Percentiles rank a stretch among this genome's conserved stretches.
Evolutionary conservation across 2,888 invertebrate genomes (phyloP).

Genomic region (Listrodromus nycthemerus): DNA sequence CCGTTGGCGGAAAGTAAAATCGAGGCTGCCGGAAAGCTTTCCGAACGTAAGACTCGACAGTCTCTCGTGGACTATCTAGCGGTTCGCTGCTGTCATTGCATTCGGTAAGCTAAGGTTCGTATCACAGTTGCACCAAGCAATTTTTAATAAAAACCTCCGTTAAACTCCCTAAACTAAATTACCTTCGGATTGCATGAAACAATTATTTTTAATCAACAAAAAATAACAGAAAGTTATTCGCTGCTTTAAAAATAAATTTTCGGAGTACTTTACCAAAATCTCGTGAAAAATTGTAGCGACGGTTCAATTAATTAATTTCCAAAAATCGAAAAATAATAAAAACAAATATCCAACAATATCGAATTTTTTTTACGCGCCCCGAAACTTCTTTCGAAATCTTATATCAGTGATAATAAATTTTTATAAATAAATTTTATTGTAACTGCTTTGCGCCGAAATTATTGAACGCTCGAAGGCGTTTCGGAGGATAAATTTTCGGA

Average conservation of each 20-base stretch:
- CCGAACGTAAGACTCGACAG: constrained; percentile 64
- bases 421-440: constrained; percentile 9
- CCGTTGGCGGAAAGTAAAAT: constrained; percentile 23
- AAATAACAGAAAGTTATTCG: background rate
- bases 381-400: background rate
- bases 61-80: constrained; percentile 60
- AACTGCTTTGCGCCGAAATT: constrained; percentile 4
- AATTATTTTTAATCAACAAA: background rate
- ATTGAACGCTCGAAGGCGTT: no score
- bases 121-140: background rate
- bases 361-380: background rate
- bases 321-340: background rate
- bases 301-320: background rate
- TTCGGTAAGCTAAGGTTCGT: constrained; percentile 42
- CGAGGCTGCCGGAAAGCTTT: constrained; percentile 40
- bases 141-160: background rate
- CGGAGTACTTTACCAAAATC: background rate
- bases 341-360: background rate
- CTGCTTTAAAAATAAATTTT: background rate
- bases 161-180: background rate
- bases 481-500: background rate
- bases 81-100: constrained; percentile 32
- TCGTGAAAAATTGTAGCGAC: background rate
- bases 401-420: background rate
- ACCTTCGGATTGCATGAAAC: background rate